A percentile compares a stretch with the other conserved stretches of the same genome.
Evolutionary conservation across 2,888 invertebrate species (phyloP).

Genomic region (Drosophila tanythrix): DNA sequence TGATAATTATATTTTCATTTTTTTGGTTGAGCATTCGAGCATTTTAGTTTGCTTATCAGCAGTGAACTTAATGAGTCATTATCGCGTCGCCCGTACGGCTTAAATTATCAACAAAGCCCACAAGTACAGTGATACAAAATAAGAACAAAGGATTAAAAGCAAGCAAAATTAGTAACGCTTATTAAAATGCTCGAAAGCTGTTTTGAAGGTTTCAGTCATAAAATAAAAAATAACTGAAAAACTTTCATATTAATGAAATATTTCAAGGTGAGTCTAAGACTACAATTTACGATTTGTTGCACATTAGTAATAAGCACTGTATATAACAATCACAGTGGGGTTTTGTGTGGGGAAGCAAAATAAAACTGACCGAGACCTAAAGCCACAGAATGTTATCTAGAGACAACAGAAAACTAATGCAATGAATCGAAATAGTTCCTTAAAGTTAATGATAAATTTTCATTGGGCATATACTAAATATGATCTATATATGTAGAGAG

Average conservation of each 20-base stretch:
- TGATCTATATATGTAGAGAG: background rate
- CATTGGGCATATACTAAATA: conserved; percentile 1
- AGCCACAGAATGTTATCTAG: conserved; percentile 28
- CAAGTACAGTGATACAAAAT: background rate
- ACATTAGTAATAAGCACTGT: conserved; percentile 1
- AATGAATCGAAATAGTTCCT: conserved; percentile 2
- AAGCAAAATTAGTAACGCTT: background rate
- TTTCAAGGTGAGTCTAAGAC: background rate
- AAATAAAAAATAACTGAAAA: background rate
- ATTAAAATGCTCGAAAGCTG: background rate
- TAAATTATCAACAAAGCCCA: background rate
- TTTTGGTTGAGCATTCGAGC: background rate
- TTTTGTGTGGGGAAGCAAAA: conserved; percentile 2
- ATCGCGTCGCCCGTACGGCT: conserved; percentile 11
- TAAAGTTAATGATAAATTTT: background rate
- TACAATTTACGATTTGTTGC: background rate
- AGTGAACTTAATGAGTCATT: conserved; percentile 28
- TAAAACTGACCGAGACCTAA: conserved; percentile 31
- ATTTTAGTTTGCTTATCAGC: conserved; percentile 38
- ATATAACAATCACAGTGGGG: background rate
- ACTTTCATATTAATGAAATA: background rate
- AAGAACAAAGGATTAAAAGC: background rate
- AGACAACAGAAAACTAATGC: background rate
- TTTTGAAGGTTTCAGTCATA: background rate
- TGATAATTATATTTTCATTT: conserved; percentile 35